Evolutionary conservation across 2,888 invertebrate species (phyloP), one percentile per base, ranked within the genome.

Genomic region (Amiota mariae): DNA sequence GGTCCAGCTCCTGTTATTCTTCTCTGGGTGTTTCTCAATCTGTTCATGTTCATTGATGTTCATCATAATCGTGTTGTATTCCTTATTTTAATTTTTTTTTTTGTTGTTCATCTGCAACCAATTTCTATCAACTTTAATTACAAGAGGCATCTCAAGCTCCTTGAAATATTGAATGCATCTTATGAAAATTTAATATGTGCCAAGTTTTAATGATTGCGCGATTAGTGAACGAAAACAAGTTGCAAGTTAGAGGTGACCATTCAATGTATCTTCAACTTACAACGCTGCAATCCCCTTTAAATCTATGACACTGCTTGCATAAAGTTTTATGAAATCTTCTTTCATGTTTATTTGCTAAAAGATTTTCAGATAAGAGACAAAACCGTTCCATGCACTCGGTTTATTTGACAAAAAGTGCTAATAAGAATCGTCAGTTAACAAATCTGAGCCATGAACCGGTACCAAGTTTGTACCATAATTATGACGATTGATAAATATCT

Each of bases 1-100:
- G 84, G 85, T 85, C 81, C 85, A 82, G 78, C 54, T 76, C 64
- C 72, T 75, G 79, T 75, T 72, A 68, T 49, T 57, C 47, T 73
- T 72, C 63, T 66, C 73, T 68, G 85, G 81, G 80, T 85, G 78
- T 79, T 76, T 72, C 73, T 79, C 76, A 84, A 85, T 64, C 0
- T 46, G 12, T 36, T 64, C 13, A 46, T 46, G 46, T 64, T 64
- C 24, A 13, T 68, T 66, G 56, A 46, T 64, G 64, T 64, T 67
- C 36, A 48, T 49, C 49, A n/a, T 48, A 72, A 72, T 12, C 9
- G 9, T 59, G 18, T 74, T 73, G 73, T 75, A 20, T 11, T 63
- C 48, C 71, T 76, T 76, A 70, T 76, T 76, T 70, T 49, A 73
- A 10, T 46, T 66, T 71, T 74, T 76, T 76, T 73, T 54, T 59